A percentile compares a stretch with the other conserved stretches of the same genome.
phyloP scores from a whole-genome alignment of 2,888 invertebrate species.

The Standfussiana lucernea region DNA sequence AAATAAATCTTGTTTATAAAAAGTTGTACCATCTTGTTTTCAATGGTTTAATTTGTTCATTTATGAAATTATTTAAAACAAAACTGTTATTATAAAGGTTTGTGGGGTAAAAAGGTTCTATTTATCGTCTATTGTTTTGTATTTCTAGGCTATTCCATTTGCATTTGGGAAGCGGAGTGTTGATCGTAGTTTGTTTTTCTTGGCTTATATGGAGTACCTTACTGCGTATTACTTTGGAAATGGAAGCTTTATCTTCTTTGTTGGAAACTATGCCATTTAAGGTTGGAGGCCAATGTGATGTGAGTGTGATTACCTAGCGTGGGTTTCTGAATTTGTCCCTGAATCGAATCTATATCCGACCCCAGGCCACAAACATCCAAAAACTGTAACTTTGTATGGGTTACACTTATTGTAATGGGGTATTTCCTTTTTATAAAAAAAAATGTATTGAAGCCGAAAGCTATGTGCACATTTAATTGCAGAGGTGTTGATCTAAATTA shows the following conservation, averaged over 20 bases:
- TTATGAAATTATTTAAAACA: not conserved
- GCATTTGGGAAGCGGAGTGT: not conserved
- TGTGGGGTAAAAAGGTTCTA: not conserved
- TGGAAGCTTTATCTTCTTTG: not conserved
- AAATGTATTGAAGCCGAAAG: too few species aligned
- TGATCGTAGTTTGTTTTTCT: constrained; percentile 4
- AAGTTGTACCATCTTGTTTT: not conserved
- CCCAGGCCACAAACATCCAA: too few species aligned
- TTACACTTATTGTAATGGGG: too few species aligned
- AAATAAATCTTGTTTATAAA: not conserved
- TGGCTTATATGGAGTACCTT: not conserved
- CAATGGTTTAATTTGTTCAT: not conserved
- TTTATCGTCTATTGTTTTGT: not conserved
- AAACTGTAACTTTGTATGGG: too few species aligned
- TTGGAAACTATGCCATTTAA: not conserved
- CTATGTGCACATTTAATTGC: not conserved
- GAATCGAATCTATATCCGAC: too few species aligned
- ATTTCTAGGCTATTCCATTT: not conserved
- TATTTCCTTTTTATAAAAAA: too few species aligned
- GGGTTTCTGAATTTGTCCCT: too few species aligned
- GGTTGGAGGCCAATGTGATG: not conserved
- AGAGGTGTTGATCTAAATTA: not conserved
- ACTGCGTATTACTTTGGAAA: constrained; percentile 2
- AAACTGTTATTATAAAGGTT: not conserved
- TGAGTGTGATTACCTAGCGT: too few species aligned